A percentile compares a stretch with the other conserved stretches of the same genome.
Conservation (phyloP, 2,113 vertebrate species). For the Riparia riparia region DNA sequence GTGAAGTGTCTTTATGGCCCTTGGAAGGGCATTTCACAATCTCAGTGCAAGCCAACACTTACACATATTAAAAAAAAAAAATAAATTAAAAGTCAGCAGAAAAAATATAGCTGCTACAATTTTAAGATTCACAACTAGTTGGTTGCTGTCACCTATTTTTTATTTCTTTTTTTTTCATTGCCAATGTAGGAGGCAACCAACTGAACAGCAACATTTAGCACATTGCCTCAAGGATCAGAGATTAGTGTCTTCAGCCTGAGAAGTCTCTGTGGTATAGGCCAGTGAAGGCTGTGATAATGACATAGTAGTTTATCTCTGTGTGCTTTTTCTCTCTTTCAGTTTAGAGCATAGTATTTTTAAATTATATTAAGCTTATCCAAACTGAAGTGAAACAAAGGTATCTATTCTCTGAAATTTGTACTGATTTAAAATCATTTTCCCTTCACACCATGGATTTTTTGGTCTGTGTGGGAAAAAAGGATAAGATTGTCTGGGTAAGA, state of each 20-base stretch:
- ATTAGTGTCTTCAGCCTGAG: background rate
- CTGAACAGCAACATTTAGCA: background rate
- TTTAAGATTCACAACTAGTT: background rate
- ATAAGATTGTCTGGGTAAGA: background rate
- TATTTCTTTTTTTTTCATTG: background rate
- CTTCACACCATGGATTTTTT: background rate
- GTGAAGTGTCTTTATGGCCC: background rate
- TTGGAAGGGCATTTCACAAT: background rate
- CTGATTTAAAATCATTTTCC: background rate
- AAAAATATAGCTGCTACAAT: background rate
- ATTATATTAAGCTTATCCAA: background rate
- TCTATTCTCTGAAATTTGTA: background rate
- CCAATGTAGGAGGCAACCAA: background rate
- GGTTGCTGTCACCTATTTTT: background rate
- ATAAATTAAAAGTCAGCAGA: background rate
- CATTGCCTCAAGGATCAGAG: background rate
- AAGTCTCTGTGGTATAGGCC: background rate
- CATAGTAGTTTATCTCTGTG: background rate
- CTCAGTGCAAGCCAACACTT: background rate
- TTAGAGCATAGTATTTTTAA: background rate
- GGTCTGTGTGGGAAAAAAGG: background rate
- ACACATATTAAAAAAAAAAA: background rate
- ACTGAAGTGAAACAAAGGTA: background rate
- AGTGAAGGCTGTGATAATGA: background rate
- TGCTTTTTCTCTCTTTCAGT: background rate